Percentiles rank a stretch among this genome's conserved stretches.
phyloP scores from a whole-genome alignment of 2,113 vertebrate species.

The Suricata suricatta region DNA sequence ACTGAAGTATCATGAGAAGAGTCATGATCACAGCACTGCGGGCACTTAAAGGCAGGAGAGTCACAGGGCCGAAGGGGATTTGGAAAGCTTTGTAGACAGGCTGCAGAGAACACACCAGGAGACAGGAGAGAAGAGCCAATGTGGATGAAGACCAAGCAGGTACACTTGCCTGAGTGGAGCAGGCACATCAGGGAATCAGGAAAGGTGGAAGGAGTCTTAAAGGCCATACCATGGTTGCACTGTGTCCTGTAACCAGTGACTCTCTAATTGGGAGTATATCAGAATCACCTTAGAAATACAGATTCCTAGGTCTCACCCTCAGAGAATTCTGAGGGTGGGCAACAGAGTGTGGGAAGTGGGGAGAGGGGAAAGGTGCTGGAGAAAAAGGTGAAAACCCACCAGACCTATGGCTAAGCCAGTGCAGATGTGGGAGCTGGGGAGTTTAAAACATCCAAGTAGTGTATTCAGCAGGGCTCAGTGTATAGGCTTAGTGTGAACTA shows the following conservation, averaged over 20 bases:
- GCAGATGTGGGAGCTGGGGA: accelerated
- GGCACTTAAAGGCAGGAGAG: background rate
- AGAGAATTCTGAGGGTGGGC: background rate
- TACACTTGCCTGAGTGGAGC: background rate
- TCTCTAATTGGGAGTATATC: background rate
- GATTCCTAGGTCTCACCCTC: background rate
- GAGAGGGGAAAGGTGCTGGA: background rate
- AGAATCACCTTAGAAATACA: background rate
- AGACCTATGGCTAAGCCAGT: background rate
- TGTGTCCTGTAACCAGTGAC: background rate
- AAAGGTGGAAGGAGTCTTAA: background rate
- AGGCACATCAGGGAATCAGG: background rate
- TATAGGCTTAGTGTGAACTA: background rate
- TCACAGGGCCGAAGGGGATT: background rate
- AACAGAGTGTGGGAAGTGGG: background rate
- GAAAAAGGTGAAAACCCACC: background rate
- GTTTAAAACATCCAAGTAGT: background rate
- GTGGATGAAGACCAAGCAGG: background rate
- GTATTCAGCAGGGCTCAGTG: background rate
- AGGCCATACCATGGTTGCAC: background rate
- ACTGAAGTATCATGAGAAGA: background rate
- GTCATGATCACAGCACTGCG: background rate
- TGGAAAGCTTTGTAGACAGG: background rate
- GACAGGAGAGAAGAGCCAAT: background rate
- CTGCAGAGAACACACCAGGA: background rate